A percentile compares a stretch with the other conserved stretches of the same genome.
Conservation (phyloP, 1,140 invertebrate species). For the Triops cancriformis region DNA sequence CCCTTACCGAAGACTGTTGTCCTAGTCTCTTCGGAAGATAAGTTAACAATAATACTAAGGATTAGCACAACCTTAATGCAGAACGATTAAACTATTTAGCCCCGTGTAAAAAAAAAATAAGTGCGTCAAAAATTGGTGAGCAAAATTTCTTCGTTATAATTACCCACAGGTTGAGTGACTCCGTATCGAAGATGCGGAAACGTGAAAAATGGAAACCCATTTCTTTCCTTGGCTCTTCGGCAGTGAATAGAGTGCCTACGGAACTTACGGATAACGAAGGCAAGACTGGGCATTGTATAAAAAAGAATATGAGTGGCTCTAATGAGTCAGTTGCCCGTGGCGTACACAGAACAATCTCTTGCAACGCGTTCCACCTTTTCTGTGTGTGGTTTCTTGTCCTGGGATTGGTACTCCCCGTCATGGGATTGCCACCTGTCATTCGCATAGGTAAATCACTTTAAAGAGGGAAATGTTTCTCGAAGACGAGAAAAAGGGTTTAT, state of each 20-base stretch:
- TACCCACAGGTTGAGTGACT: neutral
- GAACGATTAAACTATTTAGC: too few relatives aligned
- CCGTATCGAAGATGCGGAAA: neutral
- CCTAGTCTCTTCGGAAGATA: neutral
- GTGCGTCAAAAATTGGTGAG: neutral
- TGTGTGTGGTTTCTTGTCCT: neutral
- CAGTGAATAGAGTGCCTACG: neutral
- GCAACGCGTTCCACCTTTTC: neutral
- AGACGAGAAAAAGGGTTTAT: too few relatives aligned
- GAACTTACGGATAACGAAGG: neutral
- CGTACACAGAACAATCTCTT: neutral
- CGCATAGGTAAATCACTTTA: neutral
- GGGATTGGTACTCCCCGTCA: neutral
- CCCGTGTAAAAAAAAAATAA: neutral
- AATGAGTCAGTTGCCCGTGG: constrained; percentile 3
- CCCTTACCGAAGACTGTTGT: neutral
- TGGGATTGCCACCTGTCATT: constrained; percentile 3
- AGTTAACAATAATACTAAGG: neutral
- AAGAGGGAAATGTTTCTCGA: too few relatives aligned
- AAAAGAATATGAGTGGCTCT: neutral
- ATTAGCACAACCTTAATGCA: too few relatives aligned
- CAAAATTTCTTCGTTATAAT: neutral
- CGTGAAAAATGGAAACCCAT: neutral
- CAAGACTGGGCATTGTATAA: neutral
- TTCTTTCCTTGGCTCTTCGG: neutral